phyloP scores from a whole-genome alignment of 2,113 vertebrate species.

The Pelmatolapia mariae region DNA sequence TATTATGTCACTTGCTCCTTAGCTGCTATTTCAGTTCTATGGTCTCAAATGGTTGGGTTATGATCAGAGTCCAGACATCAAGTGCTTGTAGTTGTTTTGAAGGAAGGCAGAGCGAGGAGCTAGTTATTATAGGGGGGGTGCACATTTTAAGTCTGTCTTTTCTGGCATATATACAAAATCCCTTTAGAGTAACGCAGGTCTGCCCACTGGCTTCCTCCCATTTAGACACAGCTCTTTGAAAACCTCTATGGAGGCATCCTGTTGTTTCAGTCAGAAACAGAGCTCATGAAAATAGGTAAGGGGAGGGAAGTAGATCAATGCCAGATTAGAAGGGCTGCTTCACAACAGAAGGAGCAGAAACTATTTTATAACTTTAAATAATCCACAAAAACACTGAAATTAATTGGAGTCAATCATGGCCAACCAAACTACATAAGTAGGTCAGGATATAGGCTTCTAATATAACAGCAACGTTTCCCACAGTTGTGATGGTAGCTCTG shows the following conservation, averaged over 20 bases:
- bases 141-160: background rate
- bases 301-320: background rate
- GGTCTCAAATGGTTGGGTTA: background rate
- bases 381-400: background rate
- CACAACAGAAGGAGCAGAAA: background rate
- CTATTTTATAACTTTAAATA: background rate
- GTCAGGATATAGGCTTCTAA: background rate
- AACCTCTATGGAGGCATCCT: background rate
- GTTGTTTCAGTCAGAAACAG: background rate
- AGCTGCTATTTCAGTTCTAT: background rate
- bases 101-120: background rate
- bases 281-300: background rate
- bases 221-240: background rate
- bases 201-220: background rate
- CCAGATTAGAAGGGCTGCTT: background rate
- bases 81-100: background rate
- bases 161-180: background rate
- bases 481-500: background rate
- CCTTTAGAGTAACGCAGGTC: background rate
- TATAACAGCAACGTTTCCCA: background rate
- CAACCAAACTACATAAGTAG: background rate
- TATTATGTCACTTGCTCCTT: background rate
- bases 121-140: background rate
- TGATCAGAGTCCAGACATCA: background rate
- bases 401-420: background rate